These are phyloP conservation scores for Encarsia formosa DNA, from an alignment of 2,888 invertebrate genomes.

Conservation along the genomic window DNA sequence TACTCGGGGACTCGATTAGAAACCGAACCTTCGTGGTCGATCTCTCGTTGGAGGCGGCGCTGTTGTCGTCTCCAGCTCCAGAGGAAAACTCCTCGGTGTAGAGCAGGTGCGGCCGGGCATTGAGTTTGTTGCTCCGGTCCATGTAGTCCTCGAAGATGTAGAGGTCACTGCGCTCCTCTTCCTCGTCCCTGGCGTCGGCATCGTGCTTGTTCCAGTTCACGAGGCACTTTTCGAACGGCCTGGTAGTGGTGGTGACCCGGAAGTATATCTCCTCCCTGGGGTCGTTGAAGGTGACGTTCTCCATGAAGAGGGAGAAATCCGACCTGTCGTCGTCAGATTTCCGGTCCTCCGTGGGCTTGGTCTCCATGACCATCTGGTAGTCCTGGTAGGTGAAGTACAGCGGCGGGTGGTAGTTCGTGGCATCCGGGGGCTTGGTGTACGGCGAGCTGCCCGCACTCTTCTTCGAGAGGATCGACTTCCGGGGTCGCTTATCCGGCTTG, in stretches of 20 bases:
- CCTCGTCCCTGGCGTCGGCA: conserved; percentile 15
- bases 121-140: conserved; percentile 35
- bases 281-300: conserved; percentile 17
- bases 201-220: conserved; percentile 33
- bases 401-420: conserved; percentile 33
- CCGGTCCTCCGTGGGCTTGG: background rate
- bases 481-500: background rate
- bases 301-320: conserved; percentile 2
- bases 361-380: conserved; percentile 41
- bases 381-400: conserved; percentile 45
- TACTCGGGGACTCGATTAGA: conserved; percentile 38
- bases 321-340: background rate
- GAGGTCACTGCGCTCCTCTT: conserved; percentile 17
- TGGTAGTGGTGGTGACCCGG: conserved; percentile 43
- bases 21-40: conserved; percentile 40
- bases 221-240: conserved; percentile 43
- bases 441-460: conserved; percentile 6
- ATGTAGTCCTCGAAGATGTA: conserved; percentile 45
- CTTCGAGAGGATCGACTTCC: background rate
- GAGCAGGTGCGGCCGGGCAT: conserved; percentile 16
- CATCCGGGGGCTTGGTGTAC: conserved; percentile 18
- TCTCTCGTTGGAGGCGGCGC: conserved; percentile 3
- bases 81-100: conserved; percentile 15
- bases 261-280: conserved; percentile 37
- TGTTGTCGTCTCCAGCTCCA: background rate